Evolutionary conservation across 2,113 vertebrate genomes (phyloP).

Genomic region (Odontophorus gujanensis): DNA sequence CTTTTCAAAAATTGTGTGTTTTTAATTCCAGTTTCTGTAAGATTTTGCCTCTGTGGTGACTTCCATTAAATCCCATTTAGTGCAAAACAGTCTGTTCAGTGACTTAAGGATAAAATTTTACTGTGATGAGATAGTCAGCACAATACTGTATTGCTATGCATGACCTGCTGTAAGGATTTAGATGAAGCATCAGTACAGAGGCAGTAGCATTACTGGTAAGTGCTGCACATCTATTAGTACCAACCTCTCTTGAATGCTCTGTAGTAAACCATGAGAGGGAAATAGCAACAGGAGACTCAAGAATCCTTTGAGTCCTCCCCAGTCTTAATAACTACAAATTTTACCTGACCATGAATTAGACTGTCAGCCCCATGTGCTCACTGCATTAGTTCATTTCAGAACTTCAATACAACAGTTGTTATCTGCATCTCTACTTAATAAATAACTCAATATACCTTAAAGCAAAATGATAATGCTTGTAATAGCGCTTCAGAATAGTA

Average conservation of each 20-base stretch:
- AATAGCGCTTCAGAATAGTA: neutral
- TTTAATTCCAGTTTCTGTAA: neutral
- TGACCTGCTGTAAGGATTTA: neutral
- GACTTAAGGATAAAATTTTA: neutral
- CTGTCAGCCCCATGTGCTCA: neutral
- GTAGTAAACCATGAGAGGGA: neutral
- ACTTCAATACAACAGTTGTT: neutral
- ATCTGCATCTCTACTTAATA: conserved; percentile 19
- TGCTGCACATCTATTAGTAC: neutral
- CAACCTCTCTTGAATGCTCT: neutral
- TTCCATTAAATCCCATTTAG: neutral
- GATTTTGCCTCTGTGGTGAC: neutral
- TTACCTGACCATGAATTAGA: neutral
- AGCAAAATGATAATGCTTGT: conserved; percentile 41
- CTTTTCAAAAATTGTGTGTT: neutral
- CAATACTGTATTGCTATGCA: fast-evolving
- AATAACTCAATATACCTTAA: conserved; percentile 37
- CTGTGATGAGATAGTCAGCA: neutral
- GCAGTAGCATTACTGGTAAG: neutral
- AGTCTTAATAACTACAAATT: neutral
- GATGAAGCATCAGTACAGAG: neutral
- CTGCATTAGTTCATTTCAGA: neutral
- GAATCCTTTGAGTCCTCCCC: neutral
- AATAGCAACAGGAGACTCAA: neutral
- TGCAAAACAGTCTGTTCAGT: neutral